A percentile compares a stretch with the other conserved stretches of the same genome.
phyloP scores from a whole-genome alignment of 2,113 vertebrate species.

The Spheniscus mendiculus region DNA sequence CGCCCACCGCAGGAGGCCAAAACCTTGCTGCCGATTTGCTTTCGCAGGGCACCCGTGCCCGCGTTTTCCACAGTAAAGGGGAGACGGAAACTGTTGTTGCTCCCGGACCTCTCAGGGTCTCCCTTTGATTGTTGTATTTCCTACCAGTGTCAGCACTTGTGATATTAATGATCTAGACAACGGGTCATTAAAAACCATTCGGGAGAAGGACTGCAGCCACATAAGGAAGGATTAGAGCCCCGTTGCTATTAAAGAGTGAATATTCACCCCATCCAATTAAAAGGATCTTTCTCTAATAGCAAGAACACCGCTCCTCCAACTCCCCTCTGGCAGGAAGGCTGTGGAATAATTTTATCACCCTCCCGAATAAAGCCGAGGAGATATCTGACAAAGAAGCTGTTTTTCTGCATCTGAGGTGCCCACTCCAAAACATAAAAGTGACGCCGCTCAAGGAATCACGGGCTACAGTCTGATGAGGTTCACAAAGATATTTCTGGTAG shows the following conservation, averaged over 20 bases:
- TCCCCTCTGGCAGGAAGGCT: constrained; percentile 50
- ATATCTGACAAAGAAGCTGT: not conserved
- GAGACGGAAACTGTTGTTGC: not conserved
- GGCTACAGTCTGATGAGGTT: not conserved
- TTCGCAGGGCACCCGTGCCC: not conserved
- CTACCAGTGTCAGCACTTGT: constrained; percentile 49
- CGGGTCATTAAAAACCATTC: constrained; percentile 47
- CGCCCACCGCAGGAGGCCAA: not conserved
- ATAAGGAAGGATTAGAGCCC: constrained; percentile 57
- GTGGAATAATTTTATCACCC: constrained; percentile 31
- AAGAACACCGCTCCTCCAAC: not conserved
- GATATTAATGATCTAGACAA: constrained; percentile 55
- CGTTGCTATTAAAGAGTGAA: constrained; percentile 8
- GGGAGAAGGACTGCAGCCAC: not conserved
- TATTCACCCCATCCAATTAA: constrained; percentile 65
- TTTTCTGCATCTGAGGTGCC: not conserved
- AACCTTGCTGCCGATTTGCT: not conserved
- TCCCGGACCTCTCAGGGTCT: constrained; percentile 33
- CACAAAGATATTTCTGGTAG: not conserved
- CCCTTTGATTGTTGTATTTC: constrained; percentile 54
- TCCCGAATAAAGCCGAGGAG: not conserved
- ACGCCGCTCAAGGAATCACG: accelerated
- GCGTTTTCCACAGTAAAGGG: not conserved
- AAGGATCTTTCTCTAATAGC: constrained; percentile 35
- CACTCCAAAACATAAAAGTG: not conserved